Evolutionary conservation across 1,140 invertebrate species (phyloP).

Genomic region (Andricus grossulariae): DNA sequence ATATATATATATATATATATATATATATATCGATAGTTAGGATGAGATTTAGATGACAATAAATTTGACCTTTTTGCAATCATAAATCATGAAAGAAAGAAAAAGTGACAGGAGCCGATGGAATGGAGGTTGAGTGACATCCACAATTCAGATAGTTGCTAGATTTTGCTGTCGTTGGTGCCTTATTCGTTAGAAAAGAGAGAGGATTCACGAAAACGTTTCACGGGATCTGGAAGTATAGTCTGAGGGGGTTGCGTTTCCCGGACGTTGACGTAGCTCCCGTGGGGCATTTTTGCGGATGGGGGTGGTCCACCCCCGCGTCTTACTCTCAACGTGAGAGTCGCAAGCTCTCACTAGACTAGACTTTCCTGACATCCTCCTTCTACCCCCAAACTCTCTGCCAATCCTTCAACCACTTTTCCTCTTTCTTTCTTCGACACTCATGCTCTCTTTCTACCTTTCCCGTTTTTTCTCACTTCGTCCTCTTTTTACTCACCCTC

Average conservation of each 20-base stretch:
- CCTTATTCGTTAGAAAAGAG: slow-evolving; percentile 48
- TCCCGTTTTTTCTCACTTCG: slow-evolving; percentile 38
- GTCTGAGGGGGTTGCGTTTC: slow-evolving; percentile 52
- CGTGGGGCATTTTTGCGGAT: slow-evolving; percentile 70
- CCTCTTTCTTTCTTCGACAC: slow-evolving; percentile 38
- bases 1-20: no score
- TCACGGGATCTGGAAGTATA: slow-evolving; percentile 46
- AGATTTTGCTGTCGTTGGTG: slow-evolving; percentile 57
- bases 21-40: slow-evolving; percentile 16
- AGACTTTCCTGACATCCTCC: slow-evolving; percentile 18
- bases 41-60: slow-evolving; percentile 48
- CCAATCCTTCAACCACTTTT: slow-evolving; percentile 34
- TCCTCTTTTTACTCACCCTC: slow-evolving; percentile 37
- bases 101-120: slow-evolving; percentile 39
- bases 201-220: slow-evolving; percentile 58
- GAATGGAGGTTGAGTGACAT: slow-evolving; percentile 59
- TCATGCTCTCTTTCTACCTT: slow-evolving; percentile 39
- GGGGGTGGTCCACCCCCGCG: slow-evolving; percentile 57
- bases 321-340: slow-evolving; percentile 61
- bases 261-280: slow-evolving; percentile 71
- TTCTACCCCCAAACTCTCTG: slow-evolving; percentile 20
- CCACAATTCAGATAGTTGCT: slow-evolving; percentile 50
- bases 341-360: slow-evolving; percentile 38
- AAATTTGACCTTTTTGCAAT: slow-evolving; percentile 59
- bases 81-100: slow-evolving; percentile 64